Evolutionary conservation across 2,113 vertebrate species (phyloP).

Genomic region (Ornithorhynchus anatinus): DNA sequence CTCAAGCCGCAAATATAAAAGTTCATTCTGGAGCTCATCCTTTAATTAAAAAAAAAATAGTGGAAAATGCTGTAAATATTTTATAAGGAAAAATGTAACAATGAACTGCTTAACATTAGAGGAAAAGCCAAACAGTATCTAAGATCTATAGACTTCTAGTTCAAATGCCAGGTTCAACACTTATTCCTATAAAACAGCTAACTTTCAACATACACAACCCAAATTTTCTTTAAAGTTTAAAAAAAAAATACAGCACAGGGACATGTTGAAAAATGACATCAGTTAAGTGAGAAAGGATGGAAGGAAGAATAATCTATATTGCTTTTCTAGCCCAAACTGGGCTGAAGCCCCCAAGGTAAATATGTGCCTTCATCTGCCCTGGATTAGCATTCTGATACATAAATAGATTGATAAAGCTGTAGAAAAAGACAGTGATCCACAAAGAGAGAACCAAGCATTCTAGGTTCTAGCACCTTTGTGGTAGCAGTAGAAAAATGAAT

Average conservation of each 20-base stretch:
- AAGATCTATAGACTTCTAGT: background rate
- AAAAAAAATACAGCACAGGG: no score
- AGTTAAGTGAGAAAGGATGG: no score
- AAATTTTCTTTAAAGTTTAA: background rate
- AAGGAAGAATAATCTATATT: no score
- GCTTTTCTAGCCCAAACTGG: no score
- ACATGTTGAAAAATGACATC: no score
- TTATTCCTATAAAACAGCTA: background rate
- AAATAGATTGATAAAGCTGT: background rate
- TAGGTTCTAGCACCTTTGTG: background rate
- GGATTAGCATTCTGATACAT: no score
- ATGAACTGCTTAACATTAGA: background rate
- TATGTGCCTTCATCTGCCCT: no score
- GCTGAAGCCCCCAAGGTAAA: no score
- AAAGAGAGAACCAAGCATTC: background rate
- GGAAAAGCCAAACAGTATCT: background rate
- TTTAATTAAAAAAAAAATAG: slow-evolving; percentile 27
- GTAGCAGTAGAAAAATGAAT: background rate
- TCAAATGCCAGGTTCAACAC: background rate
- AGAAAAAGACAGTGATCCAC: background rate
- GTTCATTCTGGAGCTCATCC: slow-evolving; percentile 61
- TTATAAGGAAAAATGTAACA: background rate
- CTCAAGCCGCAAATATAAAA: slow-evolving; percentile 47
- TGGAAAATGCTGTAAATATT: background rate
- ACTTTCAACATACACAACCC: background rate